phyloP scores from a whole-genome alignment of 2,797 vertebrate genomes.

The Protosalanx chinensis region DNA sequence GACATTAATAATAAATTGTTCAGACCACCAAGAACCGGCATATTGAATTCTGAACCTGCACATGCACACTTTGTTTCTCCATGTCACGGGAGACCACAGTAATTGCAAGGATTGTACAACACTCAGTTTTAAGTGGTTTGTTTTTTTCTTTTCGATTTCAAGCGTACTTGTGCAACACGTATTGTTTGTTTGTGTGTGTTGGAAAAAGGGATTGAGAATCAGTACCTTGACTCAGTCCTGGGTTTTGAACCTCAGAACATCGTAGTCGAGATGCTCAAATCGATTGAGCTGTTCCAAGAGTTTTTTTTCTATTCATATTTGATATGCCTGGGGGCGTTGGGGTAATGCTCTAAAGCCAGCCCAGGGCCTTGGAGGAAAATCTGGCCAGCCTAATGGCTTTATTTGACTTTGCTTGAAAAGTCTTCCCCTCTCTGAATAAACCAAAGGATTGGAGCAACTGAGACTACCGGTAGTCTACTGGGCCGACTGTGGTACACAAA shows the following conservation, averaged over 20 bases:
- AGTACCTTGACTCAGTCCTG: slow-evolving; percentile 25
- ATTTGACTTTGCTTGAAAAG: slow-evolving; percentile 44
- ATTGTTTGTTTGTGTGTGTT: slow-evolving; percentile 7
- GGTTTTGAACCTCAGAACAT: slow-evolving; percentile 58
- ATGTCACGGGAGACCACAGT: slow-evolving; percentile 40
- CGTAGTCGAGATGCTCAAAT: slow-evolving; percentile 62
- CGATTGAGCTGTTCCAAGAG: slow-evolving; percentile 60
- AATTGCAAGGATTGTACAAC: background rate
- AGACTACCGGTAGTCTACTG: background rate
- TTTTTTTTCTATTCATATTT: slow-evolving; percentile 77
- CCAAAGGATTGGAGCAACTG: slow-evolving; percentile 29
- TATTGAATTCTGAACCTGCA: slow-evolving; percentile 54
- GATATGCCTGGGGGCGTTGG: slow-evolving; percentile 60
- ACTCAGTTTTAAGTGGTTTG: background rate
- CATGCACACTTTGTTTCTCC: slow-evolving; percentile 41
- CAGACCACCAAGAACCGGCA: slow-evolving; percentile 50
- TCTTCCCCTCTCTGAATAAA: slow-evolving; percentile 45
- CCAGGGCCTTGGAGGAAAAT: slow-evolving; percentile 55
- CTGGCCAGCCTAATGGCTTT: slow-evolving; percentile 61
- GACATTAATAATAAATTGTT: slow-evolving; percentile 64
- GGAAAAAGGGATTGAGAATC: slow-evolving; percentile 7
- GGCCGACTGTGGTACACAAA: background rate
- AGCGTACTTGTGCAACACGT: slow-evolving; percentile 6
- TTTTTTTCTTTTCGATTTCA: slow-evolving; percentile 10
- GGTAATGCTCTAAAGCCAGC: slow-evolving; percentile 62